Evolutionary conservation across 1,140 invertebrate genomes (phyloP), one percentile per base, ranked within the genome.

Genomic region (Acyrthosiphon pisum): DNA sequence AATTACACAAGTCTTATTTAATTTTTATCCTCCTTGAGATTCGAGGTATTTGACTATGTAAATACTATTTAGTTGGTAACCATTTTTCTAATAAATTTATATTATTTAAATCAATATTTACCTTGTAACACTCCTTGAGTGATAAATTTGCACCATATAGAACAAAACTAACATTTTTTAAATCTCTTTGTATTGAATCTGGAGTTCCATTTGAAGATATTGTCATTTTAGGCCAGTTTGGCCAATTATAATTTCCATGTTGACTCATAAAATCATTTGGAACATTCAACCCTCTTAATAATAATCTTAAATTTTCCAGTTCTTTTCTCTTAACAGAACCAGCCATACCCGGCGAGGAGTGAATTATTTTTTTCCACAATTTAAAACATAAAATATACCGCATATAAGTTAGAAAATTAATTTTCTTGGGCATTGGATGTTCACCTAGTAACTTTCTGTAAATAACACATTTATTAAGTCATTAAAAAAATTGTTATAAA

Each of bases 371-470:
- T 86, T 41, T 84, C 91, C 91, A 93, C 9, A 93, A 30, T 53
- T 93, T 93, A 56, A 83, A 93, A 86, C 91, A 84, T 22, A 93
- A n/a, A 93, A 93, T 93, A n/a, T 84, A 93, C 35, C 91, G 35
- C 8, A 93, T 86, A 56, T 93, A 93, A 30, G 91, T 93, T 44
- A 93, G n/a, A 93, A 93, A 93, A 2, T 53, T 83, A 37, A 93
- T 44, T 44, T 46, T 93, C 56, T 44, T 7, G 14, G 91, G 91
- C 18, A 56, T 93, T 50, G 91, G 91, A 23, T 46, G 60, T 84
- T 93, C 68, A 44, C 22, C 23, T 18, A 93, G 48, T 41, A 93
- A 53, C 8, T 93, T 93, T 86, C 91, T 93, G 48, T 37, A 93
- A 91, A 46, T 26, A 48, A 76, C 3, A 44, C 3, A 90, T 41